These are phyloP conservation scores for Corythoichthys intestinalis DNA, from an alignment of 2,113 vertebrate genomes.

Conservation along the genomic window DNA sequence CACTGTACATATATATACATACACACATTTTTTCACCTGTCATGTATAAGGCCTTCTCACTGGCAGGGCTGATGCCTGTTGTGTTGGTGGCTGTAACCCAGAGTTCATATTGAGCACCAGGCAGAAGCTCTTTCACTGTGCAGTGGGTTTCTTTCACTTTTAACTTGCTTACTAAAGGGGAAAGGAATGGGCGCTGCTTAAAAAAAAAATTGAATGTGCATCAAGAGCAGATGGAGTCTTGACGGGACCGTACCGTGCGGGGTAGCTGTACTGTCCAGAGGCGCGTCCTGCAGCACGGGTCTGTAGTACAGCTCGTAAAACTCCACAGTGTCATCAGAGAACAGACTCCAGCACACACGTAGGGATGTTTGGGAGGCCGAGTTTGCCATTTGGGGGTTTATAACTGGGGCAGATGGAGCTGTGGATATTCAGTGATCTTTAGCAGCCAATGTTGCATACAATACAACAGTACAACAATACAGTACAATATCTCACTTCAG, in stretches of 20 bases:
- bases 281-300: conserved; percentile 70
- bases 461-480: no score
- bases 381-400: conserved; percentile 85
- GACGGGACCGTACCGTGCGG: conserved; percentile 67
- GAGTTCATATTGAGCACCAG: conserved; percentile 91
- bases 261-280: conserved; percentile 43
- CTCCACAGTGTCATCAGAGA: conserved; percentile 89
- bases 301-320: conserved; percentile 83
- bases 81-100: conserved; percentile 90
- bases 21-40: conserved; percentile 76
- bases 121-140: conserved; percentile 78
- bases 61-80: conserved; percentile 83
- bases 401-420: conserved; percentile 93
- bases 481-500: neutral
- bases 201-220: neutral
- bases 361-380: conserved; percentile 83
- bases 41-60: conserved; percentile 84
- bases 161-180: conserved; percentile 70
- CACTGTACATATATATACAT: no score
- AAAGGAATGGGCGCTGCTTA: neutral
- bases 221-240: neutral
- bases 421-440: conserved; percentile 15
- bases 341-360: conserved; percentile 89
- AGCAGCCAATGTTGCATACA: neutral
- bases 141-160: conserved; percentile 90